phyloP scores from a whole-genome alignment of 2,113 vertebrate genomes.

The Lophotis ruficrista region DNA sequence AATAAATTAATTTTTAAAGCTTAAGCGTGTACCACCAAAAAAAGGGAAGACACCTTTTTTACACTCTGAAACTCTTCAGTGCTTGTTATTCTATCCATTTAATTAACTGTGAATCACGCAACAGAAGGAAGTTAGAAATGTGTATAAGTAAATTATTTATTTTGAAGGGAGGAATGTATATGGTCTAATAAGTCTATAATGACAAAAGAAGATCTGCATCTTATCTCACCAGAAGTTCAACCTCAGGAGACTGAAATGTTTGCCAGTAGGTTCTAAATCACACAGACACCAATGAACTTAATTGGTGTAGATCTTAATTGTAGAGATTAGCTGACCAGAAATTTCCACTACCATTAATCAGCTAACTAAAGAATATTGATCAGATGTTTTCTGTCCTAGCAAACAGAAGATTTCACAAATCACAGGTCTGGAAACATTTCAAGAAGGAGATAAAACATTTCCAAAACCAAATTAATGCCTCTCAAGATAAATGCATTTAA shows the following conservation, averaged over 20 bases:
- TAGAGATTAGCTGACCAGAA: neutral
- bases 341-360: constrained; percentile 36
- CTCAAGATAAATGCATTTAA: neutral
- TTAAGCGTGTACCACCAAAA: neutral
- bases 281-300: constrained; percentile 17
- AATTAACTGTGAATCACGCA: neutral
- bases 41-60: neutral
- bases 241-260: constrained; percentile 30
- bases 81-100: neutral
- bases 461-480: neutral
- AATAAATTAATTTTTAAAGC: neutral
- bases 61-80: neutral
- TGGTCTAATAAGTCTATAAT: constrained; percentile 25
- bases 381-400: constrained; percentile 7
- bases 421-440: neutral
- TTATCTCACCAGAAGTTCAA: constrained; percentile 55
- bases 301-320: constrained; percentile 11
- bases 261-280: constrained; percentile 51
- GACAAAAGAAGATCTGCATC: constrained; percentile 58
- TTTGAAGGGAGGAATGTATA: constrained; percentile 27
- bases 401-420: neutral
- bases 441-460: neutral
- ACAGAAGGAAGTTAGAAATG: neutral
- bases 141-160: constrained; percentile 44
- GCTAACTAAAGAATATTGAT: neutral